phyloP scores from a whole-genome alignment of 2,113 vertebrate genomes.

The Elaphurus davidianus region DNA sequence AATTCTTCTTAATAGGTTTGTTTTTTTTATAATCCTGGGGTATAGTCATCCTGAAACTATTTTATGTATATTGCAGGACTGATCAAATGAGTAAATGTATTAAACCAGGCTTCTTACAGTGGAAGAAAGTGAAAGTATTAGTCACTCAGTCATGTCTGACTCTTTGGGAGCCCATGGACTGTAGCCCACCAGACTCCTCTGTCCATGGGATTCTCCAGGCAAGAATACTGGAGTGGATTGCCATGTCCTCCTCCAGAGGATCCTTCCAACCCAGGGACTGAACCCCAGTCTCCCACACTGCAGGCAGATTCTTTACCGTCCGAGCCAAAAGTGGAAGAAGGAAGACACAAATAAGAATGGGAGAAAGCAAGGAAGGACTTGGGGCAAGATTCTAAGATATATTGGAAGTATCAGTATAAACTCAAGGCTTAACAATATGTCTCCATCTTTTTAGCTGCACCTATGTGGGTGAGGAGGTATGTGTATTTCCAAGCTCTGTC shows the following conservation, averaged over 20 bases:
- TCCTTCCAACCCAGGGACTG: neutral
- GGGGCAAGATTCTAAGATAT: neutral
- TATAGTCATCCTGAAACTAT: neutral
- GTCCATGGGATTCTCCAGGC: neutral
- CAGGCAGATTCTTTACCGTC: neutral
- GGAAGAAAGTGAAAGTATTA: neutral
- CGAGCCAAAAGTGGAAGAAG: neutral
- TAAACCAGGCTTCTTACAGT: neutral
- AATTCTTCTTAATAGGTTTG: neutral
- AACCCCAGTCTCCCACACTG: neutral
- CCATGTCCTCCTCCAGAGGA: neutral
- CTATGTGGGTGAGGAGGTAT: neutral
- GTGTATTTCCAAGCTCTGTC: neutral
- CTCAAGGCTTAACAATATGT: neutral
- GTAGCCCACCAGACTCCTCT: neutral
- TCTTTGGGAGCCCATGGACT: neutral
- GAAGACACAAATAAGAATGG: neutral
- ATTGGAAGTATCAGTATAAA: neutral
- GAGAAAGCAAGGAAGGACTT: neutral
- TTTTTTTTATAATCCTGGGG: neutral
- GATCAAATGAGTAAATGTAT: neutral
- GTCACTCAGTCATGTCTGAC: neutral
- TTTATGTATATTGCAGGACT: neutral
- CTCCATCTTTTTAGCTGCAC: neutral
- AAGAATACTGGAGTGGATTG: neutral